Percentiles rank a stretch among this genome's conserved stretches.
Conservation (phyloP, 2,888 invertebrate species). For the Morpho achilles region DNA sequence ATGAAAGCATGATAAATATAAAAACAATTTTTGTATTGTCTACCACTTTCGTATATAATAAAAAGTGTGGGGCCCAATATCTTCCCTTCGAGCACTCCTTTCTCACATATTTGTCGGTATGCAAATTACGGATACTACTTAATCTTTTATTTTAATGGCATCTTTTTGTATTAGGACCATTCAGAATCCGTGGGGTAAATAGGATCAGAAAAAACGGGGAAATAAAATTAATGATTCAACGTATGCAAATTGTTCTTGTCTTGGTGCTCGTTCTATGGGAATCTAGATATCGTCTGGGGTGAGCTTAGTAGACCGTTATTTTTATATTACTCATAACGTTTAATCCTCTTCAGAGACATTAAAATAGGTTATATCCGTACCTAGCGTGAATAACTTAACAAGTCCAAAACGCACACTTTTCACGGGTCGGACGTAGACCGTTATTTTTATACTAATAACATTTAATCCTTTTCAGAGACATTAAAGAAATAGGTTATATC, state of each 20-base stretch:
- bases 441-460: too few species aligned
- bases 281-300: slow-evolving; percentile 33
- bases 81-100: slow-evolving; percentile 57
- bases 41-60: slow-evolving; percentile 52
- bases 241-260: slow-evolving; percentile 60
- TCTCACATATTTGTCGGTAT: slow-evolving; percentile 66
- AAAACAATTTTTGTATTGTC: slow-evolving; percentile 72
- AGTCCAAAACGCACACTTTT: too few species aligned
- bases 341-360: too few species aligned
- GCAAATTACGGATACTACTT: slow-evolving; percentile 66
- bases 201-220: slow-evolving; percentile 45
- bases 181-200: slow-evolving; percentile 54
- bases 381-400: too few species aligned
- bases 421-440: too few species aligned
- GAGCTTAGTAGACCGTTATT: slow-evolving; percentile 22
- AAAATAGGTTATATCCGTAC: too few species aligned
- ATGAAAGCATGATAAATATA: slow-evolving; percentile 68
- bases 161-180: slow-evolving; percentile 70
- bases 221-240: slow-evolving; percentile 67
- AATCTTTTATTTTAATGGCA: slow-evolving; percentile 78
- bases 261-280: slow-evolving; percentile 56
- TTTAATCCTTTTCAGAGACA: too few species aligned
- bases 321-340: slow-evolving; percentile 18
- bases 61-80: slow-evolving; percentile 46
- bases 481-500: too few species aligned